These are phyloP conservation scores for Nemurella pictetii DNA, from an alignment of 2,888 invertebrate genomes.

Conservation along the genomic window DNA sequence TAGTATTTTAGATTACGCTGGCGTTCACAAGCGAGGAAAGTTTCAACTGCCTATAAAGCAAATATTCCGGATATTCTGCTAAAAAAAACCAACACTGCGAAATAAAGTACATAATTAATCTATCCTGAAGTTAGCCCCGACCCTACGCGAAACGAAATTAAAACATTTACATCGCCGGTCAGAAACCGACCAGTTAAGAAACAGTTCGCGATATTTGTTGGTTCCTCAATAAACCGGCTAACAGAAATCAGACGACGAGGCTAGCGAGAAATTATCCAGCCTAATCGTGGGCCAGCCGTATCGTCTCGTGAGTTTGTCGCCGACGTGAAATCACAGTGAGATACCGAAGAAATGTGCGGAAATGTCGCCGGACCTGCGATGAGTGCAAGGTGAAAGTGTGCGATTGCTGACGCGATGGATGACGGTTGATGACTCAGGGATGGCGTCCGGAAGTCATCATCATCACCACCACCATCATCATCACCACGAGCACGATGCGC, in stretches of 20 bases:
- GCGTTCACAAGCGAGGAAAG: background rate
- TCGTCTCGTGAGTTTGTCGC: background rate
- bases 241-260: no score
- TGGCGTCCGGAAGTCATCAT: slow-evolving; percentile 17
- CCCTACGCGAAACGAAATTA: background rate
- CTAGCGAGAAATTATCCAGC: no score
- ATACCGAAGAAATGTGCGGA: no score
- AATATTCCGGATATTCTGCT: background rate
- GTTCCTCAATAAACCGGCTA: no score
- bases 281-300: no score
- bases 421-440: slow-evolving; percentile 8
- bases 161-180: background rate
- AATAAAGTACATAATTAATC: background rate
- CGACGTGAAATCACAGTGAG: background rate
- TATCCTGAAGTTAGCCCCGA: background rate
- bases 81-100: background rate
- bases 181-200: no score
- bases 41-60: background rate
- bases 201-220: no score
- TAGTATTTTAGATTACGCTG: background rate
- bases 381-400: background rate
- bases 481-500: slow-evolving; percentile 18
- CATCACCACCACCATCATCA: slow-evolving; percentile 23
- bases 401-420: background rate
- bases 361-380: background rate